Evolutionary conservation across 53 echinoderm and acorn worm genomes (phyloP).

Genomic region (Temnopleurus reevesii): DNA sequence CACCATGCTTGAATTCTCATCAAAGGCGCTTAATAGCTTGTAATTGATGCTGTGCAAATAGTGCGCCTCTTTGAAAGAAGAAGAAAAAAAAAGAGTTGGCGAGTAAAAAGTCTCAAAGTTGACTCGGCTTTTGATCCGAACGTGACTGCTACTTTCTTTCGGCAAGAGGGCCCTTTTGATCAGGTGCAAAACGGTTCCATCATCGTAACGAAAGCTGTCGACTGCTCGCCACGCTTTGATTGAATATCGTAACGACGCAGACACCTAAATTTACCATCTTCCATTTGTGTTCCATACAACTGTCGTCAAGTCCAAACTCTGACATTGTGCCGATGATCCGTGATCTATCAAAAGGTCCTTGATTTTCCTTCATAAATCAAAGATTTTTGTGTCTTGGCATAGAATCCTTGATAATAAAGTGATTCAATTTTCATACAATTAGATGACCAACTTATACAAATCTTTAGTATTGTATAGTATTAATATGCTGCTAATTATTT

Average conservation of each 20-base stretch:
- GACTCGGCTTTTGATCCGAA: background rate
- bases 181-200: constrained; percentile 15
- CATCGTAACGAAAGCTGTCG: background rate
- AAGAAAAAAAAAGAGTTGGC: too few relatives aligned
- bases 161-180: background rate
- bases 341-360: too few relatives aligned
- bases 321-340: too few relatives aligned
- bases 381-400: too few relatives aligned
- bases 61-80: background rate
- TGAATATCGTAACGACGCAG: background rate
- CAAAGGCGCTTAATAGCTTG: constrained; percentile 41
- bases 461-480: too few relatives aligned
- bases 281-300: background rate
- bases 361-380: too few relatives aligned
- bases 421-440: too few relatives aligned
- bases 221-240: background rate
- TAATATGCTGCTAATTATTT: too few relatives aligned
- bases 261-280: too few relatives aligned
- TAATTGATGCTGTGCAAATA: constrained; percentile 41
- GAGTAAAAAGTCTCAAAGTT: constrained; percentile 6
- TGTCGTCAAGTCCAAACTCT: too few relatives aligned
- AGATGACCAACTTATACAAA: too few relatives aligned
- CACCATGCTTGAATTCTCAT: constrained; percentile 17
- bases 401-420: too few relatives aligned
- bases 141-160: background rate